phyloP scores from a whole-genome alignment of 1,140 invertebrate species.

The Drosophila ananassae region DNA sequence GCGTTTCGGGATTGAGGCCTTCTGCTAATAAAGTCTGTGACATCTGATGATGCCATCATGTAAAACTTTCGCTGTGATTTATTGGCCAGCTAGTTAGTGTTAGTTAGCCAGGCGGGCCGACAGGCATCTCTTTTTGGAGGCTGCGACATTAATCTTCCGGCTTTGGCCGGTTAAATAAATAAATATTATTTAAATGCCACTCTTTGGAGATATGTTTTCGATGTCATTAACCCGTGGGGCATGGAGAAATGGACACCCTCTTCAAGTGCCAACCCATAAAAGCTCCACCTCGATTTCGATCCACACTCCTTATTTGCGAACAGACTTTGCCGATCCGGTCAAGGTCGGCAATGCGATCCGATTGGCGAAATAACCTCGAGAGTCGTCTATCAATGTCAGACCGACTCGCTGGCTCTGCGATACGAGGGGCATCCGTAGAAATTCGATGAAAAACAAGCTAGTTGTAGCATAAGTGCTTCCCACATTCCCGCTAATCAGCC shows the following conservation, averaged over 20 bases:
- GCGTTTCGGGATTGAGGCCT: slow-evolving; percentile 50
- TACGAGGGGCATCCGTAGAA: slow-evolving; percentile 32
- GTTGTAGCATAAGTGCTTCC: slow-evolving; percentile 35
- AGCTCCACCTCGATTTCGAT: slow-evolving; percentile 6
- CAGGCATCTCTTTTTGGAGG: slow-evolving; percentile 22
- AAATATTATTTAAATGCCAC: slow-evolving; percentile 70
- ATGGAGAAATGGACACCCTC: slow-evolving; percentile 2
- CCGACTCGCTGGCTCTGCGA: not conserved
- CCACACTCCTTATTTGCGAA: slow-evolving; percentile 48
- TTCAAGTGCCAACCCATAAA: slow-evolving; percentile 3
- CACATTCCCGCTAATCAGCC: slow-evolving; percentile 39
- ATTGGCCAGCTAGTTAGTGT: slow-evolving; percentile 68
- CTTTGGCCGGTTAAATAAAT: slow-evolving; percentile 47
- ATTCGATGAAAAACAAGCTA: slow-evolving; percentile 14
- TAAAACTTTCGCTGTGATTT: slow-evolving; percentile 76
- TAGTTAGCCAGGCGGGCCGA: not conserved
- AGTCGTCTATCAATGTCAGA: slow-evolving; percentile 46
- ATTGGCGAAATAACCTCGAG: slow-evolving; percentile 50
- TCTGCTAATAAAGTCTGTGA: slow-evolving; percentile 55
- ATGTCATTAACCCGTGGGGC: slow-evolving; percentile 56
- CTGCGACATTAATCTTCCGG: slow-evolving; percentile 65
- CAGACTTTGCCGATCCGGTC: slow-evolving; percentile 51
- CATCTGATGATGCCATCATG: slow-evolving; percentile 33
- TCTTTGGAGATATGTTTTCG: slow-evolving; percentile 17
- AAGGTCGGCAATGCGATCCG: slow-evolving; percentile 76